phyloP scores from a whole-genome alignment of 2,113 vertebrate species.

The Colossoma macropomum region DNA sequence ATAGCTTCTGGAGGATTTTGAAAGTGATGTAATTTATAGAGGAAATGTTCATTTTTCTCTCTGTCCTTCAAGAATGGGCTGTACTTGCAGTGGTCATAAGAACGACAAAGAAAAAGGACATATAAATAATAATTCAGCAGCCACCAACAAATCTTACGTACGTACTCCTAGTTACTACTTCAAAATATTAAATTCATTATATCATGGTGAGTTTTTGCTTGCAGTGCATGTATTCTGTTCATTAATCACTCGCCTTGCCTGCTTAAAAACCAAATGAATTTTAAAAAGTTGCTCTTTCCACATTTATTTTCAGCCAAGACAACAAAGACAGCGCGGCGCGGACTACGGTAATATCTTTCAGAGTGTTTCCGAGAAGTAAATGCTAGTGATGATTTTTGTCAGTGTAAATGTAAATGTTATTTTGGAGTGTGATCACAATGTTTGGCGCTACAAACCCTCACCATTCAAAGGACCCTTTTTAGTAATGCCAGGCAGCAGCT shows the following conservation, averaged over 20 bases:
- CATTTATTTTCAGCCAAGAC: constrained; percentile 25
- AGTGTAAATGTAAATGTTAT: not conserved
- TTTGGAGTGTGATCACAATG: not conserved
- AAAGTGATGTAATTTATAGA: not conserved
- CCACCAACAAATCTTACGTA: constrained; percentile 41
- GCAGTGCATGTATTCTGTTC: constrained; percentile 8
- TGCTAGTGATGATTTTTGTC: not conserved
- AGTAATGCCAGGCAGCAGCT: not conserved
- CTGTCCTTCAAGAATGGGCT: constrained; percentile 75
- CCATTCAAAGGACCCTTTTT: not conserved
- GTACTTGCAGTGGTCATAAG: constrained; percentile 70
- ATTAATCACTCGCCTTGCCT: not conserved
- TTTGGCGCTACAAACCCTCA: not conserved
- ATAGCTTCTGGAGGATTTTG: not conserved
- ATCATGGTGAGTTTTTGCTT: not conserved
- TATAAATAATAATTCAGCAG: constrained; percentile 18
- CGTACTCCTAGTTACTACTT: constrained; percentile 5
- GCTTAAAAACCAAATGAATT: not conserved
- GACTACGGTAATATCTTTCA: constrained; percentile 20
- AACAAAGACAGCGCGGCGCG: not conserved
- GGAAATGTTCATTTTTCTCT: not conserved
- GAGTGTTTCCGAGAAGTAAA: not conserved
- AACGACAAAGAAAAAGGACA: constrained; percentile 28
- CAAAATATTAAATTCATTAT: not conserved
- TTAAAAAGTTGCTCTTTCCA: not conserved